Evolutionary conservation across 2,113 vertebrate species (phyloP), one percentile per base, ranked within the genome.

Genomic region (Misgurnus anguillicaudatus): DNA sequence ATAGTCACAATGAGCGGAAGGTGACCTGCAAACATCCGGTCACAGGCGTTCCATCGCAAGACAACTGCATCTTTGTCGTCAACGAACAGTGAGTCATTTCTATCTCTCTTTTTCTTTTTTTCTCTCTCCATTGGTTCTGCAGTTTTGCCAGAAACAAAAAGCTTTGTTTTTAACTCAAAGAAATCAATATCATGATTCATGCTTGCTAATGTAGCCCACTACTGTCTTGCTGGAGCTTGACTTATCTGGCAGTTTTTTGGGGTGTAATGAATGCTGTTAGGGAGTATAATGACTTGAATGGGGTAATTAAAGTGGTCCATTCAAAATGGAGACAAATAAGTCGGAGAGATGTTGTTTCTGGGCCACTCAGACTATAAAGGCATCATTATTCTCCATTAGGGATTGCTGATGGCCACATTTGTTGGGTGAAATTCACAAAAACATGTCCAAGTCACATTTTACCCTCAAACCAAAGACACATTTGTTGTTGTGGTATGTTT

Each of bases 41-140:
- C 72, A 96, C 95, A 13, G 95, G 93, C 82, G 88, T 92, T 70
- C 95, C 98, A 8, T 99, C 98, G 0, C 97, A 98, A 88, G 98
- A 99, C 91, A 99, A 98, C 85, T 99, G 98, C 85, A 98, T 99
- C 92, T 99, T 99, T 91, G 96, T 99, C 42, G 90, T 99, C 88
- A 98, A 95, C 88, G 97, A 99, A 90, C 96, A 98, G 98, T 99
- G 94, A 98, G 98, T 96, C 68, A 81, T 86, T 90, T 87, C 80
- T 90, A 80, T 85, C 53, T 77, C 16, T 71, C 68, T 36, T 82
- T 24, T 36, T 31, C 24, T 85, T 48, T 77, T 10, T 71, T 68
- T 36, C 83, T 24, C 36, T 87, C 80, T 90, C 36, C 24, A 72
- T 16, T 19, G 42, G 31, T 65, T 19, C 42, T 64, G 21, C 60